A percentile compares a stretch with the other conserved stretches of the same genome.
phyloP scores from a whole-genome alignment of 1,140 invertebrate genomes.

The Dendrolimus punctatus region DNA sequence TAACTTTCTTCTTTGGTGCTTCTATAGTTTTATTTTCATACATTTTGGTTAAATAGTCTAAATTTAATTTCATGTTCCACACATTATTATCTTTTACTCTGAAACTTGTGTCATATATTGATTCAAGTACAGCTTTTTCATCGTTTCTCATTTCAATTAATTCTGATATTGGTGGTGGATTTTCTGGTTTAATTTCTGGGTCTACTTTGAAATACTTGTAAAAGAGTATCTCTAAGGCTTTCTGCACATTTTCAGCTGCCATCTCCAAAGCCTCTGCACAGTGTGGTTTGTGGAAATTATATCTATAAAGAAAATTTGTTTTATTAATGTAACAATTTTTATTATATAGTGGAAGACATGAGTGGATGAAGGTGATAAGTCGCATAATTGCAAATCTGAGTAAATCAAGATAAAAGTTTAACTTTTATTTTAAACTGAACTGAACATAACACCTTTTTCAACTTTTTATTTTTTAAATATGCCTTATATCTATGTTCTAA shows the following conservation, averaged over 20 bases:
- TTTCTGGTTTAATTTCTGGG: constrained; percentile 44
- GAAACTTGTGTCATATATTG: constrained; percentile 81
- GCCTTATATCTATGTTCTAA: too few relatives aligned
- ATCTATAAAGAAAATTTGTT: constrained; percentile 62
- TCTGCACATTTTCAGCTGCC: constrained; percentile 76
- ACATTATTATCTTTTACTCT: constrained; percentile 77
- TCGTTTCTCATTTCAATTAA: constrained; percentile 76
- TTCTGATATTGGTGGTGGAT: constrained; percentile 65
- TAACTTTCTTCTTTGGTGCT: constrained; percentile 49
- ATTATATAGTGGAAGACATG: too few relatives aligned
- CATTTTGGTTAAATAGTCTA: constrained; percentile 78
- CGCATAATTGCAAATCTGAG: too few relatives aligned
- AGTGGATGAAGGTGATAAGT: too few relatives aligned
- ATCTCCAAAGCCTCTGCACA: constrained; percentile 80
- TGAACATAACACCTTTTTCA: too few relatives aligned
- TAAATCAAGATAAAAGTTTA: too few relatives aligned
- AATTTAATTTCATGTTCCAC: constrained; percentile 77
- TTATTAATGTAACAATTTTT: too few relatives aligned
- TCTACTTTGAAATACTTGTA: constrained; percentile 77
- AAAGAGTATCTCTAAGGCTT: constrained; percentile 79
- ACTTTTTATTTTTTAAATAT: too few relatives aligned
- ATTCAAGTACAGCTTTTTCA: constrained; percentile 81
- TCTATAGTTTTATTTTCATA: constrained; percentile 72
- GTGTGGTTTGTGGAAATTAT: constrained; percentile 81
- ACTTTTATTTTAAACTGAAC: too few relatives aligned